phyloP scores from a whole-genome alignment of 2,797 vertebrate genomes.

The Numenius phaeopus region DNA sequence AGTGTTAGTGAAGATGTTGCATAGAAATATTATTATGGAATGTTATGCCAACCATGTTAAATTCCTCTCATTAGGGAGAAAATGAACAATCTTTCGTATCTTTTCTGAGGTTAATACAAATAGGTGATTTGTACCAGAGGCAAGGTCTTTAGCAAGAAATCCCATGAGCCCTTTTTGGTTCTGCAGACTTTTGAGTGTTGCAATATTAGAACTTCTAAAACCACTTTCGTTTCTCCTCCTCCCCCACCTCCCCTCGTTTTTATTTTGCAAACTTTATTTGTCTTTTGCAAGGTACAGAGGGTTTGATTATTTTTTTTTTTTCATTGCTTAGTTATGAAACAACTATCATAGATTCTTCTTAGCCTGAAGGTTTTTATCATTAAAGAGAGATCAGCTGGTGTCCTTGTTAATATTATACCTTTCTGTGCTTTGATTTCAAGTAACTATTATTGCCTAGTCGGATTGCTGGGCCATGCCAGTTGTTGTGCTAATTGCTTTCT shows the following conservation, averaged over 20 bases:
- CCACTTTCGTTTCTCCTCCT: background rate
- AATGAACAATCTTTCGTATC: background rate
- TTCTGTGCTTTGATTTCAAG: background rate
- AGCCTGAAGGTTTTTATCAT: background rate
- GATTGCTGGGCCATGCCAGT: background rate
- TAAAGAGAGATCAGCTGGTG: background rate
- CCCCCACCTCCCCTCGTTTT: rapidly evolving
- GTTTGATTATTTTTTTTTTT: too few relatives aligned
- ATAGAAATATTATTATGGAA: background rate
- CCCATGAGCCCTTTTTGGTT: background rate
- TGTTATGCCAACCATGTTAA: background rate
- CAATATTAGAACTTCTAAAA: background rate
- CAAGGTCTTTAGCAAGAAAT: conserved; percentile 12
- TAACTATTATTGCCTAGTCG: background rate
- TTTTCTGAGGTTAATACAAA: conserved; percentile 15
- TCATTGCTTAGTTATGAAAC: background rate
- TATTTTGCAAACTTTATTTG: background rate
- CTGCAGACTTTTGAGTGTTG: background rate
- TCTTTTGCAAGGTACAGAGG: background rate
- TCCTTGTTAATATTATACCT: background rate
- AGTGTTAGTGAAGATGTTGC: conserved; percentile 18
- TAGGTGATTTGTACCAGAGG: background rate
- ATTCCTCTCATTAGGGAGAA: conserved; percentile 32
- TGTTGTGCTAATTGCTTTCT: background rate
- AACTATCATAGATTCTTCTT: background rate